Base-by-base conservation (phyloP, 2,888 invertebrate genomes). In the Yponomeuta cagnagella region DNA sequence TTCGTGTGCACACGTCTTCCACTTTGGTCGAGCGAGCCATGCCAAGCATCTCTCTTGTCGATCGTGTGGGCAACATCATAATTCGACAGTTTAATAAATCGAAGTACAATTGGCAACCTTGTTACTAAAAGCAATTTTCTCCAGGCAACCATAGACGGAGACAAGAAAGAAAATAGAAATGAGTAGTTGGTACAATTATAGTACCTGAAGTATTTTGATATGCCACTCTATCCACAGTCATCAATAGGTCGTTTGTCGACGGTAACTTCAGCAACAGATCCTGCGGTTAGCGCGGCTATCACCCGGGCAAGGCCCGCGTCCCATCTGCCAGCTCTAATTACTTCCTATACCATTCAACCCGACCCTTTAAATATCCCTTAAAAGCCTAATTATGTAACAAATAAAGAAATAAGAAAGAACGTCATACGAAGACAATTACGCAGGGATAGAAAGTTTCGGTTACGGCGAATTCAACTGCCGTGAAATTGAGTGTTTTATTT, bases 241-340 rank as follows among this genome's bases (percentile, higher is more conserved):
- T 67, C 67, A 67, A 67, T 67, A 67, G 63, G 23, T 37, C 48
- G 66, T 33, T 63, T 68, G 63, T 66, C 70, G 52, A 15, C 52
- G 15, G 52, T 58, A 58, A 58, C 15, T 10, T 30, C 69, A 48
- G 69, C 65, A 48, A 12, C 70, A 70, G 70, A 52, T 48, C 48
- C 37, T 58, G 68, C 10, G 69, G 68, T 69, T 43, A 43, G 43
- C 37, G 10, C 68, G n/a, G 23, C 63, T 15, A 58, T 12, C 63
- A 9, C 71, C 43, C 68, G 5, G 37, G 43, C 68, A 63, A 33
- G 9, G 77, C 75, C 74, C 80, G 79, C 73, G 75, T 85, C 83
- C 89, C 92, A 91, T 91, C 89, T 92, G 91, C 77, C 80, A 77
- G 68, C 70, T 70, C 80, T 89, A 89, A 90, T 90, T 89, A 85